Evolutionary conservation across 1,140 invertebrate genomes (phyloP).

Genomic region (Drosophila orosa): DNA sequence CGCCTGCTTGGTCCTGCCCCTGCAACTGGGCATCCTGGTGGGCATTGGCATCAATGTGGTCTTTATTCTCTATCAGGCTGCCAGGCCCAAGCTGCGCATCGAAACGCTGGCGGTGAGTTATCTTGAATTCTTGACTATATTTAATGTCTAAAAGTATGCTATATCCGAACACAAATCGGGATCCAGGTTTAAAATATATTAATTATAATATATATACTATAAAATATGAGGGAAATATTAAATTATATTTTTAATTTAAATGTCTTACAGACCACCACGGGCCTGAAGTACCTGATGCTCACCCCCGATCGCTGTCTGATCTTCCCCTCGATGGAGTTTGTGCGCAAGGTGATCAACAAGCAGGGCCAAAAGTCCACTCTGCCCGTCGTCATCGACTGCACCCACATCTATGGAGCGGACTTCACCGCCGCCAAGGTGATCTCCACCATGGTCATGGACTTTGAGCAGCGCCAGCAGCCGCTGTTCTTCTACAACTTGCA

Average conservation of each 20-base stretch:
- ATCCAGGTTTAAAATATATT: not conserved
- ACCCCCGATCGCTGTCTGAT: constrained; percentile 93
- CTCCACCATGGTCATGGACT: constrained; percentile 89
- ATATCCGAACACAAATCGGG: not conserved
- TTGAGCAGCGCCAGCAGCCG: constrained; percentile 88
- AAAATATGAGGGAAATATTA: not conserved
- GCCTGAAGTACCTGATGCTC: constrained; percentile 91
- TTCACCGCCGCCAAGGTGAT: constrained; percentile 92
- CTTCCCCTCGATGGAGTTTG: constrained; percentile 95
- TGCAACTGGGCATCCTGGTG: constrained; percentile 95
- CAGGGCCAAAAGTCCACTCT: constrained; percentile 88
- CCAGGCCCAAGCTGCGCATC: constrained; percentile 92
- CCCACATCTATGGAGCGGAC: constrained; percentile 92
- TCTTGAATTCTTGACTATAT: not conserved
- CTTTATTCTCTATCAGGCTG: constrained; percentile 95
- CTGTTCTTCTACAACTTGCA: constrained; percentile 93
- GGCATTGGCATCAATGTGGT: constrained; percentile 94
- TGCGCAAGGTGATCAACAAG: constrained; percentile 92
- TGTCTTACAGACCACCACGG: constrained; percentile 86
- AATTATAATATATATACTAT: too few species aligned
- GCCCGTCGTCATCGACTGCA: constrained; percentile 93
- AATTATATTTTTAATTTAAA: not conserved
- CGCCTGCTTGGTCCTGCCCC: constrained; percentile 91
- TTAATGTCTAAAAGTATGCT: constrained; percentile 22
- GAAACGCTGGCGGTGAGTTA: constrained; percentile 87